Base-by-base conservation (phyloP, 2,113 vertebrate species). In the Carassius gibelio region DNA sequence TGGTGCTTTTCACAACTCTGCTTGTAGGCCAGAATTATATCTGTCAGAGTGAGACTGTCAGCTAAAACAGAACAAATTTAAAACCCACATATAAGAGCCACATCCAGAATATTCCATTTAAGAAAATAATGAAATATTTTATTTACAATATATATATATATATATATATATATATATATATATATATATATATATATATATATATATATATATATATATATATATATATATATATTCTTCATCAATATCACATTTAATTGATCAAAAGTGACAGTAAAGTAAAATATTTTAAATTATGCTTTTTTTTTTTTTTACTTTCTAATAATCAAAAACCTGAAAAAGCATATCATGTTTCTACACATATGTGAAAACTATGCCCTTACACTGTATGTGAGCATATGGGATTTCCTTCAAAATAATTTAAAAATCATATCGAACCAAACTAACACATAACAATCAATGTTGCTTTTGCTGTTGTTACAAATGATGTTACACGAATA, bases 1-100 rank as follows among this genome's bases (percentile, higher is more conserved):
- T 91, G 88, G 82, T 94, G 91, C 87, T 91, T 93, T 82, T 85
- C 86, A 88, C 95, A 95, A 89, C 91, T 95, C 90, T 92, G 90
- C 85, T 91, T 89, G 87, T 95, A 95, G 69, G 92, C 93, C 88
- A 48, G 68, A 81, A 88, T 91, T 48, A 95, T 91, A 74, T 94
- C 94, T 34, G 88, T 85, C 90, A 93, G 89, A 88, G 91, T 93
- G 83, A 92, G 78, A 86, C 86, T 89, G 76, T 91, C 90, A 81
- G 42, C 95, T 95, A 83, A 92, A 93, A 92, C 36, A 93, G 72
- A 91, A 86, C 36, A 86, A 48, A 30, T 36, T 23, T 62, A 45
- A 48, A 15, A 45, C 1, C 1, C 55, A 80, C 9, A 72, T 68
- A 86, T 86, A 69, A 86, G 74, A 86, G 64, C 34, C 68, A 75